A percentile compares a stretch with the other conserved stretches of the same genome.
These are phyloP conservation scores for Melolontha melolontha DNA, from an alignment of 2,888 invertebrate genomes.

Conservation along the genomic window DNA sequence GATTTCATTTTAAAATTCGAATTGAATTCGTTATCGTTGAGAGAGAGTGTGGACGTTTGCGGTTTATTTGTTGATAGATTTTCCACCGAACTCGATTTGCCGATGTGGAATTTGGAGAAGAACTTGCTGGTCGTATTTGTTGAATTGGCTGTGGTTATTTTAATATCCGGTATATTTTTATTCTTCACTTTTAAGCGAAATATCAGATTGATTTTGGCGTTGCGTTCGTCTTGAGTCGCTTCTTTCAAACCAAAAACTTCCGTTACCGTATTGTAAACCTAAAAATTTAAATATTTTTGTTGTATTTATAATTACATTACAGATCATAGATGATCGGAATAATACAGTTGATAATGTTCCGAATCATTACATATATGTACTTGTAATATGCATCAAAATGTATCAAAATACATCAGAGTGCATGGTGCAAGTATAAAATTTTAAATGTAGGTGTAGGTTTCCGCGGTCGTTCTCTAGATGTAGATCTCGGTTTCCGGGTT, in stretches of 20 bases:
- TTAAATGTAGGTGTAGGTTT: no score
- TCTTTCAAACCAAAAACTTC: conserved; percentile 67
- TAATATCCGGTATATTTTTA: conserved; percentile 60
- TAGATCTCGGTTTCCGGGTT: no score
- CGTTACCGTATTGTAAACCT: conserved; percentile 67
- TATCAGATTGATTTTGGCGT: conserved; percentile 65
- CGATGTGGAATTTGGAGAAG: conserved; percentile 65
- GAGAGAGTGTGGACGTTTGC: conserved; percentile 45
- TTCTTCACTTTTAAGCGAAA: conserved; percentile 63
- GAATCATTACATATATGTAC: no score
- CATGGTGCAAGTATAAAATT: no score
- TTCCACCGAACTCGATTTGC: conserved; percentile 67
- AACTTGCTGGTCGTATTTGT: conserved; percentile 60
- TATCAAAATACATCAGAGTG: no score
- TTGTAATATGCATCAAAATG: no score
- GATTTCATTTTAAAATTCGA: conserved; percentile 62
- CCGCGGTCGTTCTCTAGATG: no score
- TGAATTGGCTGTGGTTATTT: conserved; percentile 60
- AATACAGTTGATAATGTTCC: no score
- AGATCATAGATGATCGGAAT: no score
- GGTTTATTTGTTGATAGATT: conserved; percentile 61
- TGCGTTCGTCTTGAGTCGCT: conserved; percentile 58
- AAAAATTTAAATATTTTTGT: conserved; percentile 37
- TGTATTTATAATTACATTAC: no score
- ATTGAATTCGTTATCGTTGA: conserved; percentile 49